Evolutionary conservation across 2,888 invertebrate species (phyloP), one percentile per base, ranked within the genome.

Genomic region (Watsonalla binaria): DNA sequence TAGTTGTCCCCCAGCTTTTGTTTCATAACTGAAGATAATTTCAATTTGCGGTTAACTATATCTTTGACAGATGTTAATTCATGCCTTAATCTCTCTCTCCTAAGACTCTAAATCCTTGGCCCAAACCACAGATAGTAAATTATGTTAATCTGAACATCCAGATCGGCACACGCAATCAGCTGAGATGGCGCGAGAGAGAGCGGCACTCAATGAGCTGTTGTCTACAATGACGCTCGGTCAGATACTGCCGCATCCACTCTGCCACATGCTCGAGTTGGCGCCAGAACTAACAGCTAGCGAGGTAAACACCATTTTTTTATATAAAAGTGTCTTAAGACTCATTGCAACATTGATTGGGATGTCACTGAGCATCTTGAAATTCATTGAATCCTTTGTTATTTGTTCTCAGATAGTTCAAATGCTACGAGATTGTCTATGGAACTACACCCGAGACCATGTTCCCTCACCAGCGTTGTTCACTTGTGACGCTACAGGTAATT

Each of bases 381-480:
- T 13, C 46, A 46, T 13, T 24, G 24, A 47, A 11, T 5, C 13
- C 6, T 0, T 24, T 48, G 6, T 35, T 48, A 46, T 46, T 48
- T 52, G 55, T 39, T 80, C 86, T 54, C 75, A 94, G 96, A 94
- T 96, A 60, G 95, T 95, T 5, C 93, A 95, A 66, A 92, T 98
- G 53, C 81, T 98, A 62, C 92, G 95, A 51, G 97, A 97, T 74
- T 96, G 96, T 70, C 92, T 98, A 54, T 98, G 97, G 97, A 95
- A 94, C 69, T 98, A 97, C 76, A 94, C 97, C 80, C 93, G 96
- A 62, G 97, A 97, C 74, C 94, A 97, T 76, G 96, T 97, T 24
- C 97, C 97, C 0, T 95, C 97, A 0, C 97, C 97, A 0, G 95
- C 95, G 0, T 82, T 96, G 8, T 97, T 96, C 68, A 90, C 92